A percentile compares a stretch with the other conserved stretches of the same genome.
These are phyloP conservation scores for Dermochelys coriacea DNA, from an alignment of 2,797 vertebrate genomes.

Conservation along the genomic window DNA sequence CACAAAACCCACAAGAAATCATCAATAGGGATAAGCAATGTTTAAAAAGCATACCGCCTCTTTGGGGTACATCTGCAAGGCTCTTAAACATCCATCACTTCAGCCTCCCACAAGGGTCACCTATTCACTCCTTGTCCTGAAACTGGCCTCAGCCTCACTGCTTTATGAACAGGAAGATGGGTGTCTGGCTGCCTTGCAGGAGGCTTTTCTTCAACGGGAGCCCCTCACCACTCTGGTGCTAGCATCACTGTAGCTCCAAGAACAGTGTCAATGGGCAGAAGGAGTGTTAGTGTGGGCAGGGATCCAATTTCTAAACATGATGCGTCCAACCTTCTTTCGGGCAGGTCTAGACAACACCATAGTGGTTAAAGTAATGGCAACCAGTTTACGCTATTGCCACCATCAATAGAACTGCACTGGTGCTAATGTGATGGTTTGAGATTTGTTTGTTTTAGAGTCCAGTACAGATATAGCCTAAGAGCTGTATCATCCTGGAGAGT, in stretches of 20 bases:
- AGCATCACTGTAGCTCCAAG: background rate
- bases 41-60: rapidly evolving
- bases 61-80: background rate
- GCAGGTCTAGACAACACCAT: background rate
- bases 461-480: background rate
- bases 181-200: background rate
- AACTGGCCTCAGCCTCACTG: background rate
- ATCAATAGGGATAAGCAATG: rapidly evolving
- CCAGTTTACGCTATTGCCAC: background rate
- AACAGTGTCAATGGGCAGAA: background rate
- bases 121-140: too few relatives aligned
- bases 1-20: background rate
- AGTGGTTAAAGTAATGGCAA: background rate
- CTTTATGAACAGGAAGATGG: background rate
- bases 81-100: background rate
- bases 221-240: background rate
- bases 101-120: background rate
- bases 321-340: background rate
- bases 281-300: background rate
- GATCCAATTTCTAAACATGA: background rate
- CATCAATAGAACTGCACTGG: background rate
- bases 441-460: background rate
- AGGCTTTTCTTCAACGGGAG: background rate
- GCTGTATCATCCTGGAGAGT: rapidly evolving
- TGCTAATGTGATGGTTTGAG: background rate